Base-by-base conservation (phyloP, 92 coral and sea anemone genomes). In the Muricea muricata region DNA sequence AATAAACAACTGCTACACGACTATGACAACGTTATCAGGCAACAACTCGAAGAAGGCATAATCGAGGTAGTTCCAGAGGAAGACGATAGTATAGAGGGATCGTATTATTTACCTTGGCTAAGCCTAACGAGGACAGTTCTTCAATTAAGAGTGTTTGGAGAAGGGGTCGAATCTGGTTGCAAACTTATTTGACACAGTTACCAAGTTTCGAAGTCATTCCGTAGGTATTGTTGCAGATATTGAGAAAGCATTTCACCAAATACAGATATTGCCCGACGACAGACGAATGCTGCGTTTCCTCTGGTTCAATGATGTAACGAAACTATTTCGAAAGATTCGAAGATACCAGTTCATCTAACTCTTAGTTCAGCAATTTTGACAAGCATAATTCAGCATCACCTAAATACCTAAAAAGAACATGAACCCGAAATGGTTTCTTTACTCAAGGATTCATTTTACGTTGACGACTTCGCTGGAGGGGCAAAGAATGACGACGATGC, bases 401-500 rank as follows among this genome's bases (percentile, higher is more conserved):
- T 65, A 26, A 17, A 8, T 26, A 30, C 9, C 1, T 41, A 65
- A 11, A 31, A 26, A 14, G 45, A 30, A 65, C 3, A 7, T 0
- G 35, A 65, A 3, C 73, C 73, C 14, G 40, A 30, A 14, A 26
- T 65, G 23, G 73, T 65, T 18, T 18, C 23, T 17, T n/a, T 55
- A 28, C 40, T 65, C 20, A 65, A 35, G 0, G 29, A 65, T 31
- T 65, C 45, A 2, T 65, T 65, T 14, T 65, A 65, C 6, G 73
- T 65, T 26, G 73, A 65, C 14, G 73, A 65, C 29, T 65, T 65
- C n/a, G 73, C 73, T 30, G 21, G 73, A 26, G 73, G 73, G 4
- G 73, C 73, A 17, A 17, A 14, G n/a, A 65, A 4, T 26, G 45
- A 65, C 31, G 23, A 18, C 9, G 26, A 65, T 8, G 45, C 39